Conservation (phyloP, 1,140 invertebrate species). For the Phenacoccus solenopsis region DNA sequence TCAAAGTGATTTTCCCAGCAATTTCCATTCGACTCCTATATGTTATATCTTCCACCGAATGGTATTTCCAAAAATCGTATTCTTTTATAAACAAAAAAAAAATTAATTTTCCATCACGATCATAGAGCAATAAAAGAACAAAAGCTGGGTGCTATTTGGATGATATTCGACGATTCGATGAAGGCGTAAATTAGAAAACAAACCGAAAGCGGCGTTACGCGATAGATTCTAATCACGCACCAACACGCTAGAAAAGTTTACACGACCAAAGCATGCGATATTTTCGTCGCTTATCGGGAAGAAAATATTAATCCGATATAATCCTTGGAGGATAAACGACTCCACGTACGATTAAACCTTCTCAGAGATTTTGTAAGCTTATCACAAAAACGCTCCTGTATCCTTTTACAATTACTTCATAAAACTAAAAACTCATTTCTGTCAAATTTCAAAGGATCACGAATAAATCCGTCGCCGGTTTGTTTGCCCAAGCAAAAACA, state of each 20-base stretch:
- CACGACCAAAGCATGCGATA: neutral
- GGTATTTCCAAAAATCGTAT: too few species aligned
- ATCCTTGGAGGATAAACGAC: neutral
- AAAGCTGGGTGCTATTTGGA: too few species aligned
- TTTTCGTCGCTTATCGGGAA: slow-evolving; percentile 1
- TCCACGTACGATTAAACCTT: neutral
- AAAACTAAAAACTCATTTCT: slow-evolving; percentile 3
- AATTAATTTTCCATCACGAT: too few species aligned
- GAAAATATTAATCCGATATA: neutral
- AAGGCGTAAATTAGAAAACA: neutral
- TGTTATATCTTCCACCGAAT: too few species aligned
- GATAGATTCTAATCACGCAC: neutral
- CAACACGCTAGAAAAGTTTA: neutral
- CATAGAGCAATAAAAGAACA: too few species aligned
- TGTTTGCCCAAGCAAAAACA: neutral
- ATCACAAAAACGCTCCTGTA: neutral
- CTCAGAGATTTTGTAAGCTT: neutral
- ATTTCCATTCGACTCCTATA: too few species aligned
- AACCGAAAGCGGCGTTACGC: neutral
- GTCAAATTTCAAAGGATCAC: neutral
- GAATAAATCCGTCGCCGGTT: neutral
- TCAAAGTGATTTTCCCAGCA: too few species aligned
- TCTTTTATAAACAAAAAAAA: too few species aligned
- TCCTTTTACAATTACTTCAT: slow-evolving; percentile 3
- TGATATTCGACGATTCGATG: neutral